Evolutionary conservation across 2,888 invertebrate genomes (phyloP).

Genomic region (Trilocha varians): DNA sequence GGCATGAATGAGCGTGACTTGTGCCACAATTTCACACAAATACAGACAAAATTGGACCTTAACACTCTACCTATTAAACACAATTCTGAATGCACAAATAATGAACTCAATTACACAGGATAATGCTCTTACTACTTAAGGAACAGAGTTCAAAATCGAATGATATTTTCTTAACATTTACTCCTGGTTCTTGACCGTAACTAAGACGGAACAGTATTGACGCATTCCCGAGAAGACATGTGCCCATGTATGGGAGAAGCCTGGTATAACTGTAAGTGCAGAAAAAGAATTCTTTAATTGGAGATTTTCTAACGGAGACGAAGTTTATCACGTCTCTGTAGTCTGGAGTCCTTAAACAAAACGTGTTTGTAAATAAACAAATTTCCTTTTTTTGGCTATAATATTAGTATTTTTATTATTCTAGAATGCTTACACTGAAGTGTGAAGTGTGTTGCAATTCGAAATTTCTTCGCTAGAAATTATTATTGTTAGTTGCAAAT

Average conservation of each 20-base stretch:
- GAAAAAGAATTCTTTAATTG: constrained; percentile 53
- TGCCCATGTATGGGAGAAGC: constrained; percentile 55
- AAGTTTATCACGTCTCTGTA: neutral
- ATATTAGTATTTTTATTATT: no score
- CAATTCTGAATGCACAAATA: no score
- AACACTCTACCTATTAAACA: no score
- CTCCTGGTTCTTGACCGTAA: neutral
- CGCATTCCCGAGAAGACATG: constrained; percentile 49
- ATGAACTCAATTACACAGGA: no score
- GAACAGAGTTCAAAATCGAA: neutral
- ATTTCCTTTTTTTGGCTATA: no score
- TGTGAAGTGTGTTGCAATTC: no score
- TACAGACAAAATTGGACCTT: neutral
- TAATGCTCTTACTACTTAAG: no score
- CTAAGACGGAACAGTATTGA: constrained; percentile 34
- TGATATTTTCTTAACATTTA: neutral
- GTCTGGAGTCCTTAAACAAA: neutral
- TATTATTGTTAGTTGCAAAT: no score
- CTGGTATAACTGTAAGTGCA: constrained; percentile 53
- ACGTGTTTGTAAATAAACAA: no score
- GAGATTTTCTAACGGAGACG: neutral
- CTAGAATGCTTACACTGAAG: no score
- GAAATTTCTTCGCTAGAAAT: no score
- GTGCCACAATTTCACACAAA: neutral
- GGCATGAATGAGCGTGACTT: constrained; percentile 1